Conservation (phyloP, 2,888 invertebrate genomes). For the Lycocerus yunnanus region DNA sequence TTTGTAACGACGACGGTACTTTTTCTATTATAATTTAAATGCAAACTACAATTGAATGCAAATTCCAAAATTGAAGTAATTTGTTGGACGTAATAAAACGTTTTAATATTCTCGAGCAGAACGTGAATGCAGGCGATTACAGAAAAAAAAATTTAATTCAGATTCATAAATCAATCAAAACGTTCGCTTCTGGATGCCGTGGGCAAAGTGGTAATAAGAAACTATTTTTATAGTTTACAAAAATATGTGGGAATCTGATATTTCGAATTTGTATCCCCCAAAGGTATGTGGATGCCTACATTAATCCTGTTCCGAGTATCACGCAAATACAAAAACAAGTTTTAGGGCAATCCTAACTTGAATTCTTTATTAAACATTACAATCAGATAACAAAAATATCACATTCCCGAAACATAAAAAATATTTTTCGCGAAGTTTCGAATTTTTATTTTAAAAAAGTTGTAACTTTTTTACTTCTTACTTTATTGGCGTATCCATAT, state of each 20-base stretch:
- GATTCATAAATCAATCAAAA: not conserved
- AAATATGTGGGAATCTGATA: not conserved
- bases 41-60: not conserved
- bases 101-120: not conserved
- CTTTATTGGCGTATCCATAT: constrained; percentile 25
- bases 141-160: not conserved
- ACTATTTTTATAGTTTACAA: not conserved
- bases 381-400: not conserved
- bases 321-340: not conserved
- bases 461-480: constrained; percentile 17
- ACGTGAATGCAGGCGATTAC: not conserved
- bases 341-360: not conserved
- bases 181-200: not conserved
- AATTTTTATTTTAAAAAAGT: not conserved
- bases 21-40: constrained; percentile 5
- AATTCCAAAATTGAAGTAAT: not conserved
- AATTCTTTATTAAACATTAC: not conserved
- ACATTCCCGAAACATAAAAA: not conserved
- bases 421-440: not conserved
- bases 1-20: not conserved
- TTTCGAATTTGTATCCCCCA: not conserved
- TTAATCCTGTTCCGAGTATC: not conserved
- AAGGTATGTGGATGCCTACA: not conserved
- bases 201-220: not conserved
- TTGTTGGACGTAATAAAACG: not conserved